A percentile compares a stretch with the other conserved stretches of the same genome.
These are phyloP conservation scores for Prionailurus bengalensis DNA, from an alignment of 2,113 vertebrate species.

Conservation along the genomic window DNA sequence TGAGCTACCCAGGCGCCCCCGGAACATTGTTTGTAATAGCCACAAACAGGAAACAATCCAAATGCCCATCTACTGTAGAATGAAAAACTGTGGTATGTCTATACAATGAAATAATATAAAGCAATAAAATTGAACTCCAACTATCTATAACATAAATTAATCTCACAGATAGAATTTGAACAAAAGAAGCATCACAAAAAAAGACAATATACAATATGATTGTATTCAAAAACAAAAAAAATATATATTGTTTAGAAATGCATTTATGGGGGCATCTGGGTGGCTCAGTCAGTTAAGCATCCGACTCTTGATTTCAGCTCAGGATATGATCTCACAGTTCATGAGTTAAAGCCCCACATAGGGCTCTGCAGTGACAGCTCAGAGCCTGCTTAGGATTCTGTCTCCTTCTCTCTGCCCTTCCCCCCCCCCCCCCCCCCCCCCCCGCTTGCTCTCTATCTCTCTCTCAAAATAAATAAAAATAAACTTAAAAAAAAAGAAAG, in stretches of 20 bases:
- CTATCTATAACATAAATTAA: neutral
- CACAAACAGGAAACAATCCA: conserved; percentile 49
- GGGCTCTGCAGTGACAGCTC: too few relatives aligned
- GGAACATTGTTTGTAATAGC: neutral
- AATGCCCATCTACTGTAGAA: neutral
- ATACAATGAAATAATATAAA: conserved; percentile 43
- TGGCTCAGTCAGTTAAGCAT: too few relatives aligned
- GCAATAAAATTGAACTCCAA: conserved; percentile 52
- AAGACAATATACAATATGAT: neutral
- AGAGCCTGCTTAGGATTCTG: too few relatives aligned
- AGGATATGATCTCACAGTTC: too few relatives aligned
- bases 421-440: too few relatives aligned
- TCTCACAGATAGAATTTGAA: conserved; percentile 16
- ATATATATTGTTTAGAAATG: neutral
- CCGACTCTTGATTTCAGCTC: too few relatives aligned
- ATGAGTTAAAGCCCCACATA: too few relatives aligned
- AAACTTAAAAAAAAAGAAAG: too few relatives aligned
- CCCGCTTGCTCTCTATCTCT: too few relatives aligned
- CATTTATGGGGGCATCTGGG: neutral
- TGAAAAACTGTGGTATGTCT: neutral
- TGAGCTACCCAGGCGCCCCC: too few relatives aligned
- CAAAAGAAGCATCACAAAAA: conserved; percentile 22
- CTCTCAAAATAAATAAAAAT: too few relatives aligned
- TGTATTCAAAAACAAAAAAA: conserved; percentile 10
- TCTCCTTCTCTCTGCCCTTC: too few relatives aligned